These are phyloP conservation scores for Vandiemenella viatica DNA, from an alignment of 2,888 invertebrate genomes.

Conservation along the genomic window DNA sequence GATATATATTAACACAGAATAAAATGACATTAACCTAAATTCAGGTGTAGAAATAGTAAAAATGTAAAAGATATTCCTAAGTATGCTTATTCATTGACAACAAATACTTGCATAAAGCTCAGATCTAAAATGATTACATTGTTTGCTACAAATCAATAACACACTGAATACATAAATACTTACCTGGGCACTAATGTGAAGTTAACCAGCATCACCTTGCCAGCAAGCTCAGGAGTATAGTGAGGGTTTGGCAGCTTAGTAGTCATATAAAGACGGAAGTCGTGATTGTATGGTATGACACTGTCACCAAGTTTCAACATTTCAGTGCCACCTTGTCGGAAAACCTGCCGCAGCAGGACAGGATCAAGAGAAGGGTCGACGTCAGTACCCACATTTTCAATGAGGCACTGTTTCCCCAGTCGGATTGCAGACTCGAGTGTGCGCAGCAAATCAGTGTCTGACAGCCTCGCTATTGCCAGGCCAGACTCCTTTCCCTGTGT, in stretches of 20 bases:
- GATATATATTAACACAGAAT: too few species aligned
- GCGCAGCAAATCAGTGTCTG: slow-evolving; percentile 53
- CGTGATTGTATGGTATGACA: slow-evolving; percentile 59
- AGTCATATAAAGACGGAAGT: slow-evolving; percentile 73
- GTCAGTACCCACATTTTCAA: slow-evolving; percentile 75
- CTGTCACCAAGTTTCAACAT: slow-evolving; percentile 76
- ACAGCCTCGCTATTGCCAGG: slow-evolving; percentile 51
- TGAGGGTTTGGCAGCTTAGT: slow-evolving; percentile 79
- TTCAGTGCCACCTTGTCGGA: slow-evolving; percentile 52
- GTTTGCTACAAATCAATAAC: too few species aligned
- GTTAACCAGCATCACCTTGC: slow-evolving; percentile 74
- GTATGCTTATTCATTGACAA: too few species aligned
- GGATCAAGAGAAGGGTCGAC: slow-evolving; percentile 78
- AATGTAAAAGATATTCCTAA: too few species aligned
- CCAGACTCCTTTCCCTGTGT: slow-evolving; percentile 57
- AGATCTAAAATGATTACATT: too few species aligned
- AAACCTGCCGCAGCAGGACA: slow-evolving; percentile 61
- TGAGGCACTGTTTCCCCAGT: slow-evolving; percentile 56
- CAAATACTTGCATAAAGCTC: too few species aligned
- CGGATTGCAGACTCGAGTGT: slow-evolving; percentile 43
- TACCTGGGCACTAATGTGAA: slow-evolving; percentile 75
- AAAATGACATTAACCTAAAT: too few species aligned
- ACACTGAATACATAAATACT: too few species aligned
- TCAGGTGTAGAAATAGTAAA: too few species aligned
- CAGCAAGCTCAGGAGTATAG: slow-evolving; percentile 74